These are phyloP conservation scores for Philantomba maxwellii DNA, from an alignment of 2,113 vertebrate genomes.

Conservation along the genomic window DNA sequence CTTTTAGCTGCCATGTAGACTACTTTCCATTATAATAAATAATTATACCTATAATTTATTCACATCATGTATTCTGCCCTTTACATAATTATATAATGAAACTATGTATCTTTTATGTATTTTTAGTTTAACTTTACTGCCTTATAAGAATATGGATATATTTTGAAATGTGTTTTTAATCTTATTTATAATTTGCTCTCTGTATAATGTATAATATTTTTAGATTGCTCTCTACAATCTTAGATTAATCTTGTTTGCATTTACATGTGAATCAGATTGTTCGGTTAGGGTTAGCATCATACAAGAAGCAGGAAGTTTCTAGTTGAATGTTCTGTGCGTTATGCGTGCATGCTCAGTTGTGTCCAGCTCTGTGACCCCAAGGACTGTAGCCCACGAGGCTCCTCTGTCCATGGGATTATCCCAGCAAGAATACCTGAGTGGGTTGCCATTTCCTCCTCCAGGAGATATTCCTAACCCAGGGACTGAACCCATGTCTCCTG, in stretches of 20 bases:
- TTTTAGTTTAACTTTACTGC: slow-evolving; percentile 3
- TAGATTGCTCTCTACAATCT: not conserved
- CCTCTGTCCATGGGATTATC: not conserved
- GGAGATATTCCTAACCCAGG: not conserved
- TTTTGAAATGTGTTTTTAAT: slow-evolving; percentile 36
- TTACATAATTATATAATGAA: not conserved
- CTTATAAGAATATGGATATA: not conserved
- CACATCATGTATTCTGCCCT: not conserved
- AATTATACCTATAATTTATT: slow-evolving; percentile 13
- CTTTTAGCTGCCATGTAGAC: not conserved
- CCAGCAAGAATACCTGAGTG: not conserved
- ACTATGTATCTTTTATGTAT: not conserved
- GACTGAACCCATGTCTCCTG: not conserved
- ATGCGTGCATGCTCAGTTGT: not conserved
- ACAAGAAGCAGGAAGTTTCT: slow-evolving; percentile 30
- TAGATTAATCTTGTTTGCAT: slow-evolving; percentile 40
- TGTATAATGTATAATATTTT: not conserved
- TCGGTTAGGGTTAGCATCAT: slow-evolving; percentile 46
- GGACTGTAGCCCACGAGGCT: not conserved
- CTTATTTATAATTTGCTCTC: slow-evolving; percentile 21
- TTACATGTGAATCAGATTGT: slow-evolving; percentile 30
- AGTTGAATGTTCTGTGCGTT: slow-evolving; percentile 15
- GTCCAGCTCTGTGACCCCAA: not conserved
- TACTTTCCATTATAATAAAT: not conserved
- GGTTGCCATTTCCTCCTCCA: not conserved